Evolutionary conservation across 2,113 vertebrate species (phyloP).

Genomic region (Pseudopipra pipra): DNA sequence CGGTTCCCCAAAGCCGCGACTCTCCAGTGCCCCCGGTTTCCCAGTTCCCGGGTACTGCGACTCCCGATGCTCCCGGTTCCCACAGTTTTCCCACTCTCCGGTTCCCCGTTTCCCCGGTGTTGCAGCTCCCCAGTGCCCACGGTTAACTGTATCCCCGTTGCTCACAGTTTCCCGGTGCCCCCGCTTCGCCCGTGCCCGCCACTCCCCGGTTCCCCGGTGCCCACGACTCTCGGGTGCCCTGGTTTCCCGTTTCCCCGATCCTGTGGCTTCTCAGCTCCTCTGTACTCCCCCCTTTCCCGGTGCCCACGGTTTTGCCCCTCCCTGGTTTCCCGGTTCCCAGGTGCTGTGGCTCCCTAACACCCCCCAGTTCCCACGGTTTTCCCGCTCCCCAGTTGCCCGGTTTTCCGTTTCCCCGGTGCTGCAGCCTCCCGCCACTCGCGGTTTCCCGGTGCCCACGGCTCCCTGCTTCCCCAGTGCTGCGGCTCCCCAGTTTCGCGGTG

Average conservation of each 20-base stretch:
- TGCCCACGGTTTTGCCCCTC: neutral
- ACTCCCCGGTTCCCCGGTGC: neutral
- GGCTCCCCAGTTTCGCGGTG: neutral
- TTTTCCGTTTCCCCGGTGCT: neutral
- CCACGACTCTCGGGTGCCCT: neutral
- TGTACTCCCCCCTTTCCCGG: neutral
- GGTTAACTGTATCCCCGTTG: neutral
- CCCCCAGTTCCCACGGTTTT: neutral
- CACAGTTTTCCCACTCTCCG: neutral
- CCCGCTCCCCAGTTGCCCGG: neutral
- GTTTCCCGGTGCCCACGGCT: neutral
- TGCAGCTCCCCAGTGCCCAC: neutral
- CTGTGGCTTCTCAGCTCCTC: neutral
- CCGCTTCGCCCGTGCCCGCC: neutral
- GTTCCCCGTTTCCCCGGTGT: neutral
- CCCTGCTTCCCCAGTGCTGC: neutral
- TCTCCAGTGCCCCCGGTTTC: neutral
- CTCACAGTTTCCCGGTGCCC: neutral
- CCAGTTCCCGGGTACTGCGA: neutral
- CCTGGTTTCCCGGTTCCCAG: neutral
- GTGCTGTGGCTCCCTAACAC: neutral
- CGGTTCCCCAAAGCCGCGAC: neutral
- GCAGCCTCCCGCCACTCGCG: neutral
- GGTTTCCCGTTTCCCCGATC: neutral
- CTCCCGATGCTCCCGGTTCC: neutral